Conservation (phyloP, 2,113 vertebrate genomes). For the Rostratula benghalensis region DNA sequence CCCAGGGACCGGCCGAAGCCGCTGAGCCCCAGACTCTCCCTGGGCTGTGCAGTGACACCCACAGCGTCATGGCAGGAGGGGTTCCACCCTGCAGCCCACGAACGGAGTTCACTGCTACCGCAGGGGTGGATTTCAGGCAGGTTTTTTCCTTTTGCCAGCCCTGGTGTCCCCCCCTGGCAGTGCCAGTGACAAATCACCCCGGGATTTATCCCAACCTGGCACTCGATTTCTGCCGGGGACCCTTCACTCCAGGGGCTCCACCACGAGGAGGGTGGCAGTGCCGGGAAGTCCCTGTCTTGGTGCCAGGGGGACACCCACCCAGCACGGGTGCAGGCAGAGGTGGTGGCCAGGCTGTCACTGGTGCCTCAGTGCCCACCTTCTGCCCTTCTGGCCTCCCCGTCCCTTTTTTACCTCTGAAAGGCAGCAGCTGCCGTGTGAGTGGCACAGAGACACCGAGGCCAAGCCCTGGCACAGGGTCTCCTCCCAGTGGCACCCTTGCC, state of each 20-base stretch:
- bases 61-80: not conserved
- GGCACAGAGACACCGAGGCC: not conserved
- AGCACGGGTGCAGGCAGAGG: not conserved
- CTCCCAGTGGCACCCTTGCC: not conserved
- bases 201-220: not conserved
- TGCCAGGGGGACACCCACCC: too few species aligned
- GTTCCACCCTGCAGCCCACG: not conserved
- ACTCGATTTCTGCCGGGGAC: not conserved
- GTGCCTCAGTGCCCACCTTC: not conserved
- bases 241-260: rapidly evolving
- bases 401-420: not conserved
- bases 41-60: not conserved
- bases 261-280: not conserved
- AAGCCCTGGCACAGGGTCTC: not conserved
- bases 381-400: not conserved
- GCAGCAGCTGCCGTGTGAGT: not conserved
- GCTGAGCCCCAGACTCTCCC: not conserved
- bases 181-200: rapidly evolving
- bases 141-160: not conserved
- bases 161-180: not conserved
- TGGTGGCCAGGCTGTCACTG: not conserved
- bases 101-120: not conserved
- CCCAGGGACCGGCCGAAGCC: not conserved
- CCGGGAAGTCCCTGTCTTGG: not conserved
- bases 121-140: not conserved